Conservation (phyloP, 2,113 vertebrate genomes). For the Grammomys surdaster region DNA sequence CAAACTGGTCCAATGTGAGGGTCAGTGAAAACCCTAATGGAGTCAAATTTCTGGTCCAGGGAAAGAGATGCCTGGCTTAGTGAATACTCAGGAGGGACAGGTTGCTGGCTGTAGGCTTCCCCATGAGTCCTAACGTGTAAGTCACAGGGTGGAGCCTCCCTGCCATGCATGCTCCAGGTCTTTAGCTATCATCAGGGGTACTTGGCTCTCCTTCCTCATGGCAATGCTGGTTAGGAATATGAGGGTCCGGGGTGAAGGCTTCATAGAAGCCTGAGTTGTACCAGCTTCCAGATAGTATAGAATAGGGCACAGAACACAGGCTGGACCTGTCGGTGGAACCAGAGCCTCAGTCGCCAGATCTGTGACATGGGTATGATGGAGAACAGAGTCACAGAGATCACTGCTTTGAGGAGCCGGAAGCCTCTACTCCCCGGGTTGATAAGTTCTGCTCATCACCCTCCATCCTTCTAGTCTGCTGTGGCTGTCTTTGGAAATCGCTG, state of each 20-base stretch:
- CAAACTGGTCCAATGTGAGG: neutral
- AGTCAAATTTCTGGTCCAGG: neutral
- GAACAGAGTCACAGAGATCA: neutral
- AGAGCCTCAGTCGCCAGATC: neutral
- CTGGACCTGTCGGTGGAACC: neutral
- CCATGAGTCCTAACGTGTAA: neutral
- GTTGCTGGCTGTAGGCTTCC: neutral
- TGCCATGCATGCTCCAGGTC: accelerated
- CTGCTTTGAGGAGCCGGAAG: too few relatives aligned
- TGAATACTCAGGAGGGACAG: neutral
- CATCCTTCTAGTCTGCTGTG: neutral
- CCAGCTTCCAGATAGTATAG: neutral
- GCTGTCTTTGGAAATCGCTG: neutral
- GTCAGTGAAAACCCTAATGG: neutral
- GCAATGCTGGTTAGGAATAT: neutral
- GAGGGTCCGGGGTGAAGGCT: neutral
- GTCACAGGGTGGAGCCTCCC: neutral
- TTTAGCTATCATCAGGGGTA: neutral
- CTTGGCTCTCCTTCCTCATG: neutral
- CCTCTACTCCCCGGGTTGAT: neutral
- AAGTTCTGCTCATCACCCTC: neutral
- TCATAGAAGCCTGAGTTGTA: neutral
- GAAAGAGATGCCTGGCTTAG: neutral
- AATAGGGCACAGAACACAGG: neutral
- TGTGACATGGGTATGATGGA: neutral